phyloP scores from a whole-genome alignment of 1,140 invertebrate genomes.

The Ganaspis sp. region DNA sequence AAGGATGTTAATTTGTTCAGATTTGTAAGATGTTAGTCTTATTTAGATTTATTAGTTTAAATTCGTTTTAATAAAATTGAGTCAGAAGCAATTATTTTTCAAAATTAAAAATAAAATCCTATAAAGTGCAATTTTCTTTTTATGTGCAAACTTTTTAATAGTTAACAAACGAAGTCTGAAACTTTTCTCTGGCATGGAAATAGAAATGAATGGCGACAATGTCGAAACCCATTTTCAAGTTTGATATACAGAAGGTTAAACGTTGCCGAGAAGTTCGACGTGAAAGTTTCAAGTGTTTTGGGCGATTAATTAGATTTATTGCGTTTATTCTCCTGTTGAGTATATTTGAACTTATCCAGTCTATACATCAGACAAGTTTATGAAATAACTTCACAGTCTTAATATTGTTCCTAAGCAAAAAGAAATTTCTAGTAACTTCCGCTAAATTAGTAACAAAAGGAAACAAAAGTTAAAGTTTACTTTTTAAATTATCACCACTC shows the following conservation, averaged over 20 bases:
- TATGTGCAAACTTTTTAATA: not conserved
- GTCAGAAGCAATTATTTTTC: too few species aligned
- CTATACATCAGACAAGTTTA: not conserved
- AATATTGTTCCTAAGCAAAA: not conserved
- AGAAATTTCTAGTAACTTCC: not conserved
- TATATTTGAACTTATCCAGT: not conserved
- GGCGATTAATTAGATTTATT: constrained; percentile 5
- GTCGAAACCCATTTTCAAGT: not conserved
- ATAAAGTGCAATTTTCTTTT: not conserved
- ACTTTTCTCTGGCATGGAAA: not conserved
- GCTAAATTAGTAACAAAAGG: too few species aligned
- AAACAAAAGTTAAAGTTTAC: too few species aligned
- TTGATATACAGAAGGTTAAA: constrained; percentile 18
- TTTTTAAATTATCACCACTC: too few species aligned
- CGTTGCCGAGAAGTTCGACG: not conserved
- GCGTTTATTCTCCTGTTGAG: not conserved
- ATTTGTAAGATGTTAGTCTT: too few species aligned
- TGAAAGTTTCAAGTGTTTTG: not conserved
- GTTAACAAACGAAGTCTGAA: not conserved
- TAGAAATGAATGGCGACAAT: constrained; percentile 14
- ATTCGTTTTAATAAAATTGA: too few species aligned
- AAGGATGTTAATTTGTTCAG: too few species aligned
- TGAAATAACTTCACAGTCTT: not conserved
- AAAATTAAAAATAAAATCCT: too few species aligned
- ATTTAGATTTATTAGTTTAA: too few species aligned